Evolutionary conservation across 2,797 vertebrate species (phyloP).

Genomic region (Coluber constrictor): DNA sequence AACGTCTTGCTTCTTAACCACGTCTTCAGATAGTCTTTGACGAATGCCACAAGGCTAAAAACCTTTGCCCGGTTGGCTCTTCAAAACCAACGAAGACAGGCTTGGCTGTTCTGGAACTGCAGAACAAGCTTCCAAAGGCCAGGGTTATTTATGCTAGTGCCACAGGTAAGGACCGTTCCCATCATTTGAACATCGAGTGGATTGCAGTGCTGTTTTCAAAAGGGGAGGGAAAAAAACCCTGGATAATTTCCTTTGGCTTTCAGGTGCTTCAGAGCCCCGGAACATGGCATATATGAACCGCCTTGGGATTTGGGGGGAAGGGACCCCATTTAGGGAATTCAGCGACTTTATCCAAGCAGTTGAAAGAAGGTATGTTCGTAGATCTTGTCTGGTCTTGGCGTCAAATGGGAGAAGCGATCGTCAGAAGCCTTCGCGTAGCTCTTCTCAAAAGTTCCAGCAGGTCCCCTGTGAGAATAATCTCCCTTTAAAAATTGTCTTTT

Average conservation of each 20-base stretch:
- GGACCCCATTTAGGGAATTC: constrained; percentile 97
- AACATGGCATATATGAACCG: constrained; percentile 99
- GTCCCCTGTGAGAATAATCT: not conserved
- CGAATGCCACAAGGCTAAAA: constrained; percentile 99
- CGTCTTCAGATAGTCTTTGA: constrained; percentile 89
- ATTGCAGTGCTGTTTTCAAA: constrained; percentile 1
- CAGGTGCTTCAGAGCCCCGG: constrained; percentile 96
- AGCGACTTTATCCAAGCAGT: constrained; percentile 98
- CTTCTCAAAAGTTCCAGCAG: constrained; percentile 29
- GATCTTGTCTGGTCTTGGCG: too few species aligned
- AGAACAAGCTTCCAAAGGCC: constrained; percentile 97
- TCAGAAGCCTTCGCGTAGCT: not conserved
- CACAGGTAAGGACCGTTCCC: constrained; percentile 78
- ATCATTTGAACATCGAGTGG: not conserved
- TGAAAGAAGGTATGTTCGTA: constrained; percentile 84
- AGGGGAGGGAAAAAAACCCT: too few species aligned
- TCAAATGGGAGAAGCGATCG: not conserved
- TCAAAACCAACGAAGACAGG: constrained; percentile 99
- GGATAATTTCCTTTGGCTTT: not conserved
- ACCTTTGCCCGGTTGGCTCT: constrained; percentile 96
- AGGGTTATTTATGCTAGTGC: constrained; percentile 97
- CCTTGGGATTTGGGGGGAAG: constrained; percentile 97
- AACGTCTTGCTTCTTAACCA: constrained; percentile 70
- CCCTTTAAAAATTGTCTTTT: constrained; percentile 16
- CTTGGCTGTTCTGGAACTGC: constrained; percentile 92